Evolutionary conservation across 2,113 vertebrate genomes (phyloP), one percentile per base, ranked within the genome.

Genomic region (Sturnira hondurensis): DNA sequence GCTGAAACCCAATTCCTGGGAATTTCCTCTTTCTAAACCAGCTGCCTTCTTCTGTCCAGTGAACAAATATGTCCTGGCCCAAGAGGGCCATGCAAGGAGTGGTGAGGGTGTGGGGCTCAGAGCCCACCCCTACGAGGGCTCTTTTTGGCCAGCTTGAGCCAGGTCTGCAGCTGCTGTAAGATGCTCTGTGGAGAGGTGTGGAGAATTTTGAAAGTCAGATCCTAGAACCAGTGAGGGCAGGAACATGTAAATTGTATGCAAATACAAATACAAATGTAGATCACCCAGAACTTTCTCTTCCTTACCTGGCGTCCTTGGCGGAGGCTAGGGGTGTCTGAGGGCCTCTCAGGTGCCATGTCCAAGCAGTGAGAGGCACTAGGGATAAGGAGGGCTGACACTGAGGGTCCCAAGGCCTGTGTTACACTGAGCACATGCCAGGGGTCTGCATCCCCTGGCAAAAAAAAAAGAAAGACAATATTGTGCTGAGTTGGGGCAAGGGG

Each of bases 341-440:
- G 98, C 97, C 26, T 98, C 97, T 95, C 98, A 94, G 68, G 98
- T 98, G 76, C 98, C 99, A 87, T 99, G 98, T 76, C 98, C 98
- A 58, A 98, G 98, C 12, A 99, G 98, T 99, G 97, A 83, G 98
- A 97, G 38, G 95, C 93, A 58, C 17, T 43, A 0, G 94, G 96
- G 65, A 97, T 97, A 31, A 97, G 95, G 50, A 97, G 61, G 31
- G 63, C 86, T 65, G 91, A 45, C n/a, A 93, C 61, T 0, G 82
- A 96, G 17, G 89, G 68, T 26, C 96, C 94, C n/a, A 82, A 91
- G 38, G 74, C 26, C 86, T 65, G 77, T 15, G 97, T 97, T 15
- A 97, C 78, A 70, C 97, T 97, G 16, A 97, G 94, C 26, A 96
- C 91, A 4, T 97, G 96, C 97, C 97, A 97, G 22, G 97, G 97